Conservation (phyloP, 2,888 invertebrate species). For the Diarsia brunnea region DNA sequence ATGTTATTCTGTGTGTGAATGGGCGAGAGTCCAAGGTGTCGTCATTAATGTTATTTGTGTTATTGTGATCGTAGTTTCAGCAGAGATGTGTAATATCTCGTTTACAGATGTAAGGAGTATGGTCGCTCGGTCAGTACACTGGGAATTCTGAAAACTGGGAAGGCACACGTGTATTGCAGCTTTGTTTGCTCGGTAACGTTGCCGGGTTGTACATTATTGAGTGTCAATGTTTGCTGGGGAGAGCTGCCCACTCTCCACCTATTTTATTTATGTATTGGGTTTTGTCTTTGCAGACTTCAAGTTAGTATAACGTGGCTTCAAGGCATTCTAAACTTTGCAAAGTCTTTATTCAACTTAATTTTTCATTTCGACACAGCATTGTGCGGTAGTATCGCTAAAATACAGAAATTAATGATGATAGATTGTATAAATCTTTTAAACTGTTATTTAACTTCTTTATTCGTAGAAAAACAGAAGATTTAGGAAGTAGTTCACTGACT, state of each 20-base stretch:
- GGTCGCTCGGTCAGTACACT: background rate
- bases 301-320: background rate
- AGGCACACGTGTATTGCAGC: background rate
- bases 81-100: conserved; percentile 35
- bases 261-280: background rate
- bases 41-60: conserved; percentile 57
- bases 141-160: too few relatives aligned
- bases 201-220: background rate
- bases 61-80: conserved; percentile 30
- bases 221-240: background rate
- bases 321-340: background rate
- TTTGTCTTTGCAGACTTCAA: background rate
- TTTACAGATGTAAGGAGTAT: conserved; percentile 13
- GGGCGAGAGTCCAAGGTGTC: conserved; percentile 61
- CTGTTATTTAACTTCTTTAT: conserved; percentile 3
- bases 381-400: background rate
- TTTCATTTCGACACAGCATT: background rate
- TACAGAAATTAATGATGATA: background rate
- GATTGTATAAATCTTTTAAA: conserved; percentile 10
- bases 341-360: background rate
- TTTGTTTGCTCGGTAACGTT: background rate
- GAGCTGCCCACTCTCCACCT: background rate
- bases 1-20: conserved; percentile 58
- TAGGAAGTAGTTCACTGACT: conserved; percentile 9
- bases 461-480: conserved; percentile 32